Conservation (phyloP, 2,113 vertebrate genomes). For the Hippocampus abdominalis region DNA sequence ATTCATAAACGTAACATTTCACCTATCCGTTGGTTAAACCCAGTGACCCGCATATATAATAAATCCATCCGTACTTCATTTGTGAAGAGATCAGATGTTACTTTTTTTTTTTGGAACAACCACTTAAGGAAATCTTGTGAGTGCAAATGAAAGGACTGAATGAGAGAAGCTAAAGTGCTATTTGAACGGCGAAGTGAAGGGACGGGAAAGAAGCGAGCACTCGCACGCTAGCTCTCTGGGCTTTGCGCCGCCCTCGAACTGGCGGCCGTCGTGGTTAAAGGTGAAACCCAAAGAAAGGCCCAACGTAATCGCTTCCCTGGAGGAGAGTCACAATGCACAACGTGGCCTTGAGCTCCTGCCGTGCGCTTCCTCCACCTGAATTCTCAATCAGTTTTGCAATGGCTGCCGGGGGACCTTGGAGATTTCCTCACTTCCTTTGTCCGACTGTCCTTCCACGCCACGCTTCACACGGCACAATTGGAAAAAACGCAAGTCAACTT, state of each 20-base stretch:
- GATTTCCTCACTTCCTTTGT: slow-evolving; percentile 27
- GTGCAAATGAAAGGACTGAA: slow-evolving; percentile 1
- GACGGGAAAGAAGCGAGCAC: background rate
- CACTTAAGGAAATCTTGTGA: background rate
- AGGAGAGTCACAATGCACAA: slow-evolving; percentile 49
- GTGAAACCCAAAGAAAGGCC: slow-evolving; percentile 56
- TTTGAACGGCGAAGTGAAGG: background rate
- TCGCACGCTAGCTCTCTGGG: slow-evolving; percentile 1
- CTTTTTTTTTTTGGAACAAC: background rate
- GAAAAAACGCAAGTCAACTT: too few species aligned
- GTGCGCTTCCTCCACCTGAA: slow-evolving; percentile 25
- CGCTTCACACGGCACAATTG: slow-evolving; percentile 24
- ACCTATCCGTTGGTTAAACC: too few species aligned
- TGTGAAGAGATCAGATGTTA: background rate
- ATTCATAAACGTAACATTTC: too few species aligned
- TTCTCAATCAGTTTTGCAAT: slow-evolving; percentile 15
- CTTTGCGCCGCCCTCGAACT: slow-evolving; percentile 40
- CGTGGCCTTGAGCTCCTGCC: slow-evolving; percentile 47
- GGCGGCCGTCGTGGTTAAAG: slow-evolving; percentile 50
- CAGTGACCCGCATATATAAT: background rate
- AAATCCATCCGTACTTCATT: background rate
- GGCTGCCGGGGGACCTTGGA: slow-evolving; percentile 52
- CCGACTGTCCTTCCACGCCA: slow-evolving; percentile 27
- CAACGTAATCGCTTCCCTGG: slow-evolving; percentile 60
- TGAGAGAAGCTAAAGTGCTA: background rate